Evolutionary conservation across 2,888 invertebrate species (phyloP), one percentile per base, ranked within the genome.

Genomic region (Diogma glabrata): DNA sequence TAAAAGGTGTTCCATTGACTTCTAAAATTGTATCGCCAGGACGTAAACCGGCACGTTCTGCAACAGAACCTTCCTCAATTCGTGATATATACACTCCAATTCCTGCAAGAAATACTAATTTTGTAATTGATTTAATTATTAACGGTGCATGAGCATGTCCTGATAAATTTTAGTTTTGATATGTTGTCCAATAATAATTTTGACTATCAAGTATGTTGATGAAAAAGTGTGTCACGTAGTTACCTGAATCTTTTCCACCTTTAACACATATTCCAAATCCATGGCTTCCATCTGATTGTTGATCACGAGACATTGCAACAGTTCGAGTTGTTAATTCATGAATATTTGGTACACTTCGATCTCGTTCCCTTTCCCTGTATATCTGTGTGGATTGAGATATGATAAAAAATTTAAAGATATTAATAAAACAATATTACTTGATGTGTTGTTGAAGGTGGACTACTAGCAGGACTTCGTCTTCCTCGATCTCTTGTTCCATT

Each of bases 21-120:
- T 92, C 91, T 63, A 94, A 76, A 67, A 94, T 93, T 67, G 93
- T 90, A 76, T 94, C 93, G 57, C 94, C 94, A 57, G 90, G 88
- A 64, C 88, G 79, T 57, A 92, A 76, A 57, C 91, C 91, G 55
- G 87, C 85, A 58, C 88, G 78, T 70, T 91, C 90, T 57, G 91
- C 90, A 60, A 90, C 86, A 62, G 89, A 89, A 57, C 87, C 87
- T 63, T 89, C 89, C 69, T 91, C 90, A 62, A 92, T 87, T 63
- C 90, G 77, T 63, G 90, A 91, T 72, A 92, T 90, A 75, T 90
- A 91, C 65, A 92, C 90, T 65, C 89, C 89, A 65, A 87, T 82
- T 64, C 87, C 88, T 87, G 20, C n/a, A 19, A n/a, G n/a, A n/a
- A n/a, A n/a, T n/a, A n/a, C n/a, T n/a, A n/a, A n/a, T n/a, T n/a